Evolutionary conservation across 2,113 vertebrate genomes (phyloP).

Genomic region (Syngnathus typhle): DNA sequence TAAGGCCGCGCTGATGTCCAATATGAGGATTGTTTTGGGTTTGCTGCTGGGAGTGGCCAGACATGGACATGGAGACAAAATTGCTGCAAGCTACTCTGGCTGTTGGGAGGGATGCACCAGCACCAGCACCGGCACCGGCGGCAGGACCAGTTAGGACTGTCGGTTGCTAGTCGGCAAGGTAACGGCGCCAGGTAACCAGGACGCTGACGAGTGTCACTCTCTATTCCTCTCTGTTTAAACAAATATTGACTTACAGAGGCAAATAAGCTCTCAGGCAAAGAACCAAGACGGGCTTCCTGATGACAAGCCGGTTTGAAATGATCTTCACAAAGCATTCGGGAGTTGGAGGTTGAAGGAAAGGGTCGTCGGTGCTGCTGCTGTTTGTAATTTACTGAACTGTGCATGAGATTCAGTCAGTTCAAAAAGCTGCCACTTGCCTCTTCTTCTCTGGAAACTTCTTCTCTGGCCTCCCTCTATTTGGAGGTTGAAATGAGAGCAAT

Average conservation of each 20-base stretch:
- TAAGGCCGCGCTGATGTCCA: background rate
- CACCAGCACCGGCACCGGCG: background rate
- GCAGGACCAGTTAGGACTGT: conserved; percentile 55
- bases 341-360: background rate
- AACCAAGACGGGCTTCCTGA: conserved; percentile 29
- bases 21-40: background rate
- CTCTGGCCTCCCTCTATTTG: no score
- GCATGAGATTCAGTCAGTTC: background rate
- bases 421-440: background rate
- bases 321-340: background rate
- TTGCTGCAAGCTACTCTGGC: background rate
- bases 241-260: conserved; percentile 66
- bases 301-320: background rate
- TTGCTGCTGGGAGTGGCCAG: background rate
- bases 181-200: conserved; percentile 60
- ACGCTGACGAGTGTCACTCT: conserved; percentile 54
- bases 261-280: conserved; percentile 50
- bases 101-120: conserved; percentile 34
- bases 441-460: background rate
- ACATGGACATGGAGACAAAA: conserved; percentile 21
- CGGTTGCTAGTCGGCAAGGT: conserved; percentile 12
- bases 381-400: background rate
- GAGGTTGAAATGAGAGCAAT: no score
- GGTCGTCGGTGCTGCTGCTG: background rate
- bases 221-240: conserved; percentile 44